Conservation (phyloP, 2,797 vertebrate genomes). For the Cuniculus paca region DNA sequence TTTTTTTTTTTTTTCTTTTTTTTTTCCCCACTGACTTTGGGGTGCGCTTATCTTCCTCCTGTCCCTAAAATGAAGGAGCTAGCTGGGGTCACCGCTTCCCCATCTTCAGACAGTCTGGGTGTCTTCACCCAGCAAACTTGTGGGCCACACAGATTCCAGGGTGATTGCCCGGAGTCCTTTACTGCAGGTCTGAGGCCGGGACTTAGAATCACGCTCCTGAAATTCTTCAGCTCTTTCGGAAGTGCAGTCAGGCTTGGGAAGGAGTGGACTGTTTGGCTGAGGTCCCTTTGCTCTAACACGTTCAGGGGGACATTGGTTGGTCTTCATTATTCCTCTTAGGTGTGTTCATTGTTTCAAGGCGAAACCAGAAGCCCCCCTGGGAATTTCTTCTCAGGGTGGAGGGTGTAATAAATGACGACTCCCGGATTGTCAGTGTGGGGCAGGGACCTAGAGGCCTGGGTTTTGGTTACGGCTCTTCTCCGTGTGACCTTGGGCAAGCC, state of each 20-base stretch:
- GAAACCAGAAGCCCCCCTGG: not conserved
- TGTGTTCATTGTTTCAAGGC: not conserved
- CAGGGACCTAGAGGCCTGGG: not conserved
- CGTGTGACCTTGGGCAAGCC: not conserved
- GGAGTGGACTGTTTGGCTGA: not conserved
- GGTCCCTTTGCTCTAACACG: not conserved
- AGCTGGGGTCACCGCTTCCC: not conserved
- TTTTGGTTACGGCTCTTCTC: not conserved
- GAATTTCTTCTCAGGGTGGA: not conserved
- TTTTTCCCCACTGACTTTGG: not conserved
- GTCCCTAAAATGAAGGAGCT: not conserved
- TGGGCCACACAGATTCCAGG: not conserved
- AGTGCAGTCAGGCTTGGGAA: not conserved
- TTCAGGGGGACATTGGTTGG: not conserved
- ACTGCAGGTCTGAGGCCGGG: not conserved
- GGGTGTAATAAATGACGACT: not conserved
- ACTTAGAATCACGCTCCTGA: not conserved
- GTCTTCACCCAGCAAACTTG: not conserved
- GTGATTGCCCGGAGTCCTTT: not conserved
- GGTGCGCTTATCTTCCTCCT: not conserved
- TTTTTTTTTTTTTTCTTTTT: not conserved
- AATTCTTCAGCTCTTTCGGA: not conserved
- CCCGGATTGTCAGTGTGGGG: not conserved
- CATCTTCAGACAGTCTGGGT: not conserved
- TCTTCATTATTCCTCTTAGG: not conserved